Percentiles rank a stretch among this genome's conserved stretches.
phyloP scores from a whole-genome alignment of 2,797 vertebrate genomes.

The Pogonophryne albipinna region DNA sequence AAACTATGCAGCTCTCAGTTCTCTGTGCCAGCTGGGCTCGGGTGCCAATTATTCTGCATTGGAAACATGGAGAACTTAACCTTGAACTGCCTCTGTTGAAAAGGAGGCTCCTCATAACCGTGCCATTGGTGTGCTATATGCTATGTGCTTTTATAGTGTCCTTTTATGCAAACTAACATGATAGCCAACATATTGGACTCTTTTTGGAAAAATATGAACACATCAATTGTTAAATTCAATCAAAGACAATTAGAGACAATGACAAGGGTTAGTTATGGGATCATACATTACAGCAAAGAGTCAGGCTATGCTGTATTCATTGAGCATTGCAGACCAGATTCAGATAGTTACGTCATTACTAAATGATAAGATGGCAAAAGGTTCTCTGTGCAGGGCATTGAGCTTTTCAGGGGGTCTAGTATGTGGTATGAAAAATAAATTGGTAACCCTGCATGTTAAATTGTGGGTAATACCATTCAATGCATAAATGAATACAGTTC shows the following conservation, averaged over 20 bases:
- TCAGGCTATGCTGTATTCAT: conserved; percentile 50
- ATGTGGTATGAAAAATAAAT: not conserved
- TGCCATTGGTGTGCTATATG: no score
- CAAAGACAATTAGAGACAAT: not conserved
- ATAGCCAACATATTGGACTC: not conserved
- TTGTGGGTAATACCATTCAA: conserved; percentile 16
- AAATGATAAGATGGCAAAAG: not conserved
- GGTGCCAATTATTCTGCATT: no score
- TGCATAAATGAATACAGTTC: conserved; percentile 53
- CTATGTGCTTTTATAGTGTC: no score
- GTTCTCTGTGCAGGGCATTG: not conserved
- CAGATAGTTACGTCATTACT: not conserved
- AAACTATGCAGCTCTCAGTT: no score
- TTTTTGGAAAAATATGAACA: not conserved
- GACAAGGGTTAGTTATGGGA: conserved; percentile 11
- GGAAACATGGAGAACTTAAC: no score
- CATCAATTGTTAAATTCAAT: not conserved
- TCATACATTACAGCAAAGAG: not conserved
- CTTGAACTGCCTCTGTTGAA: no score
- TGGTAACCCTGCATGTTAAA: not conserved
- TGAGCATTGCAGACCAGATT: conserved; percentile 36
- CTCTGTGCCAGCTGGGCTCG: no score
- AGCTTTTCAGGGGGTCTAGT: not conserved
- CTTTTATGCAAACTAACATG: no score
- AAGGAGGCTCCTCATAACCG: no score